A percentile compares a stretch with the other conserved stretches of the same genome.
Evolutionary conservation across 2,888 invertebrate species (phyloP).

Genomic region (Melanotus villosus): DNA sequence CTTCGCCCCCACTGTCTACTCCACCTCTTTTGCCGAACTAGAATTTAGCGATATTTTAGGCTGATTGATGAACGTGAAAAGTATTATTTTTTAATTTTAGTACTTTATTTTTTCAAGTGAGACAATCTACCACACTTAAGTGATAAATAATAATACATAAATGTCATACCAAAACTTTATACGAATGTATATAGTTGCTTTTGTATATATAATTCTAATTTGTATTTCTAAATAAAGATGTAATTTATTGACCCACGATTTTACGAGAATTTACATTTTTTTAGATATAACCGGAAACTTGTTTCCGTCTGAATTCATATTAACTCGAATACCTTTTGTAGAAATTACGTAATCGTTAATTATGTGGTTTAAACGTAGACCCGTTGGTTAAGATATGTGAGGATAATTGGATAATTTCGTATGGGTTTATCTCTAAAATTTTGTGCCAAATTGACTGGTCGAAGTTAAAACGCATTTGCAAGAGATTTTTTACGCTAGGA

Average conservation of each 20-base stretch:
- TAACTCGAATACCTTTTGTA: no score
- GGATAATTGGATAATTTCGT: no score
- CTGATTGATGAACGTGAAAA: constrained; percentile 40
- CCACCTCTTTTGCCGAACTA: constrained; percentile 60
- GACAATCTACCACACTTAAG: constrained; percentile 42
- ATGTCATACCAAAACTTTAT: constrained; percentile 40
- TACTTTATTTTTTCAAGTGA: constrained; percentile 33
- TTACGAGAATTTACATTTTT: no score
- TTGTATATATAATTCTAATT: constrained; percentile 42
- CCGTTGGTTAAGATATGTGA: no score
- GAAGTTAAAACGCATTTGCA: no score
- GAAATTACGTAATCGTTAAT: no score
- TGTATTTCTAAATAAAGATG: constrained; percentile 40
- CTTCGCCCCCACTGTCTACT: constrained; percentile 65
- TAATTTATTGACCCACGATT: constrained; percentile 45
- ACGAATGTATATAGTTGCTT: constrained; percentile 40
- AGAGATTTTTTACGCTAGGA: no score
- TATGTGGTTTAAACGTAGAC: no score
- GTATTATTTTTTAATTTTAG: constrained; percentile 37
- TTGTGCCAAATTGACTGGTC: no score
- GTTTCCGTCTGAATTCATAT: no score
- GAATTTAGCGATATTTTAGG: constrained; percentile 35
- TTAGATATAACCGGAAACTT: no score
- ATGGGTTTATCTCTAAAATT: no score
- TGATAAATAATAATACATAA: constrained; percentile 34